Conservation (phyloP, 2,113 vertebrate species). For the Seriola rivoliana region DNA sequence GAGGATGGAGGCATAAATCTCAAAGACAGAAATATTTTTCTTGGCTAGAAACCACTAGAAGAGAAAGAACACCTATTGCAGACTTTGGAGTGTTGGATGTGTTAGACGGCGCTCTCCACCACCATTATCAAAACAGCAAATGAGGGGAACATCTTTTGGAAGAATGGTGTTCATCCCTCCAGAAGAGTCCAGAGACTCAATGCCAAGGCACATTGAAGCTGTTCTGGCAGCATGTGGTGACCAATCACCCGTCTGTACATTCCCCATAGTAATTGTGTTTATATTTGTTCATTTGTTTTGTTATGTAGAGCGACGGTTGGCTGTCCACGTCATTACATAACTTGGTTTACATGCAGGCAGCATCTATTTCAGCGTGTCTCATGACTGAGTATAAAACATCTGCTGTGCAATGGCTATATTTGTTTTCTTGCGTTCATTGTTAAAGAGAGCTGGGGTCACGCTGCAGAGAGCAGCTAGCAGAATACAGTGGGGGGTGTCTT, state of each 20-base stretch:
- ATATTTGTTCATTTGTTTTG: not conserved
- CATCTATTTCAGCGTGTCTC: not conserved
- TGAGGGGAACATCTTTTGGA: no score
- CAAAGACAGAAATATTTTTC: not conserved
- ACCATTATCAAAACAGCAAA: no score
- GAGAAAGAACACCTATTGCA: no score
- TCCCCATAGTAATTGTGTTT: not conserved
- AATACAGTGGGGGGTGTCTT: not conserved
- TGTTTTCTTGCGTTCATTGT: not conserved
- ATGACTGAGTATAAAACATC: not conserved
- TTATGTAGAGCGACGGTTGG: not conserved
- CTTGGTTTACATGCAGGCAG: not conserved
- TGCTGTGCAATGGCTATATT: not conserved
- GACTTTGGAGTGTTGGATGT: no score
- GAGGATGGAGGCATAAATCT: not conserved
- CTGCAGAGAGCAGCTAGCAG: no score
- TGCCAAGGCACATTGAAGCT: no score
- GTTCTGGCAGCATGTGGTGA: no score
- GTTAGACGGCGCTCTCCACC: no score
- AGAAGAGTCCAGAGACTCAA: no score
- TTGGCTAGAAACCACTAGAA: no score
- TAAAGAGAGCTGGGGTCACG: not conserved
- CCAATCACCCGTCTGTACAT: not conserved
- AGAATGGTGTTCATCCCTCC: no score
- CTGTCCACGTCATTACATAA: not conserved